Evolutionary conservation across 2,888 invertebrate species (phyloP).

Genomic region (Terebella lapidaria): DNA sequence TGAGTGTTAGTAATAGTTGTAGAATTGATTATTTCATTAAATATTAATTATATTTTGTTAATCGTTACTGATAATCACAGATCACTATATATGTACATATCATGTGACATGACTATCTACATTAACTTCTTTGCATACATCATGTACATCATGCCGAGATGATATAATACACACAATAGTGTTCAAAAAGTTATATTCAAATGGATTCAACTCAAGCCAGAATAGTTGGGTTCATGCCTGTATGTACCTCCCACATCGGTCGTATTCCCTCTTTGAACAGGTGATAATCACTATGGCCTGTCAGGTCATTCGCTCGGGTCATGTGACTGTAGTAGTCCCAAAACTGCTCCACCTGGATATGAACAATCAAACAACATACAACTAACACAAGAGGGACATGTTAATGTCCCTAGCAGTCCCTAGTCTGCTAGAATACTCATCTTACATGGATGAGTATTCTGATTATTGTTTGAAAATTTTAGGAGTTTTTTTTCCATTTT

Average conservation of each 20-base stretch:
- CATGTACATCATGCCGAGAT: too few relatives aligned
- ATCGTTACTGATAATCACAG: not conserved
- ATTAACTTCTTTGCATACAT: too few relatives aligned
- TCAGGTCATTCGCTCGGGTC: slow-evolving; percentile 81
- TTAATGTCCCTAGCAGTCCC: too few relatives aligned
- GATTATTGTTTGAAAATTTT: too few relatives aligned
- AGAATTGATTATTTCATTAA: not conserved
- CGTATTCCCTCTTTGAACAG: slow-evolving; percentile 96
- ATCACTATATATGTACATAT: not conserved
- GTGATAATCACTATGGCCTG: slow-evolving; percentile 87
- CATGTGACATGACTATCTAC: not conserved
- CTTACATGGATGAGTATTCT: too few relatives aligned
- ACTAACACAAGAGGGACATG: too few relatives aligned
- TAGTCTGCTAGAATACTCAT: too few relatives aligned
- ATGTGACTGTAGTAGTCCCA: slow-evolving; percentile 93
- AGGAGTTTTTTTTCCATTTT: too few relatives aligned
- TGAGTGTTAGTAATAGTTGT: too few relatives aligned
- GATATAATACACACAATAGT: too few relatives aligned
- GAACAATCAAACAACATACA: not conserved
- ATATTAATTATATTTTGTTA: not conserved
- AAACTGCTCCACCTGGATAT: slow-evolving; percentile 83
- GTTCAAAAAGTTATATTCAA: not conserved
- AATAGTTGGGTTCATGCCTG: not conserved
- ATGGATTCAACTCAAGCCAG: not conserved
- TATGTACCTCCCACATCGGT: slow-evolving; percentile 93